phyloP scores from a whole-genome alignment of 2,888 invertebrate species.

The Parnassius apollo region DNA sequence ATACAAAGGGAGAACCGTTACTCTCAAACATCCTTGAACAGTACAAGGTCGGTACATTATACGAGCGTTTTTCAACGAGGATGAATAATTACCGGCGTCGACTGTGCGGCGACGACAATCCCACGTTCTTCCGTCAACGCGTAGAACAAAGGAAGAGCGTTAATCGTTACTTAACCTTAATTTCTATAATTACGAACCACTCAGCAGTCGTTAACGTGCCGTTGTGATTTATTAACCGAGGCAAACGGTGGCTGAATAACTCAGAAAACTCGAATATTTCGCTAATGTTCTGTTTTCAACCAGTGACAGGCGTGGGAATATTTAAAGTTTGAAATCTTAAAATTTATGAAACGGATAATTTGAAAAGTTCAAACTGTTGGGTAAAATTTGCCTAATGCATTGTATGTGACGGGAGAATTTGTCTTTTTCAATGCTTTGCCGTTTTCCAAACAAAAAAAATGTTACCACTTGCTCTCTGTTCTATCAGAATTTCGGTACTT shows the following conservation, averaged over 20 bases:
- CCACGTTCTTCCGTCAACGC: constrained; percentile 55
- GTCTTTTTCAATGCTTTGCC: no score
- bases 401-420: constrained; percentile 2
- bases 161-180: constrained; percentile 76
- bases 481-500: no score
- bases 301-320: constrained; percentile 53
- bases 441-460: no score
- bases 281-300: constrained; percentile 53
- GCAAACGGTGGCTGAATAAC: constrained; percentile 32
- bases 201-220: constrained; percentile 56
- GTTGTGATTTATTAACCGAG: constrained; percentile 68
- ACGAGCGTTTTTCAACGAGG: constrained; percentile 21
- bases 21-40: constrained; percentile 22
- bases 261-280: constrained; percentile 38
- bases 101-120: constrained; percentile 35
- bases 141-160: constrained; percentile 63
- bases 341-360: constrained; percentile 41
- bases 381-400: constrained; percentile 19
- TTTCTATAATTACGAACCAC: constrained; percentile 67
- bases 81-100: constrained; percentile 27
- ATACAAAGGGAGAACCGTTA: constrained; percentile 4
- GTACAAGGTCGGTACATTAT: constrained; percentile 26
- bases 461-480: no score
- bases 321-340: constrained; percentile 29
- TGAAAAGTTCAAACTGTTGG: constrained; percentile 30